phyloP scores from a whole-genome alignment of 1,140 invertebrate species.

The Tetragonula clypearis region DNA sequence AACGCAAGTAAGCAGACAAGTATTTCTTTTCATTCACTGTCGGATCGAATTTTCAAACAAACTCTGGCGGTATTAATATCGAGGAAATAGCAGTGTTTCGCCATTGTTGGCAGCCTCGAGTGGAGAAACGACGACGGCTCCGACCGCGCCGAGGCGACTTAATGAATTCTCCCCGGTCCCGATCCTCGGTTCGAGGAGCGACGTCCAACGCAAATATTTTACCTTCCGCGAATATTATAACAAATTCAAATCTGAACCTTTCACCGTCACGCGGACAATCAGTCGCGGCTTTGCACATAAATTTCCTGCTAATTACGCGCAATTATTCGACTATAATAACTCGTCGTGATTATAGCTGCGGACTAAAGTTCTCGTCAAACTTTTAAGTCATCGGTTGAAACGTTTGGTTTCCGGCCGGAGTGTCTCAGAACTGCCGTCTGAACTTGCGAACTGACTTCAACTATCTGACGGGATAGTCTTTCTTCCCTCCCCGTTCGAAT shows the following conservation, averaged over 20 bases:
- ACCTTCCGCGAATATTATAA: slow-evolving; percentile 17
- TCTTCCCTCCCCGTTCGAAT: background rate
- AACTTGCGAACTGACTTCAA: background rate
- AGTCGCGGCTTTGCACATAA: background rate
- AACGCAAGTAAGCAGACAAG: background rate
- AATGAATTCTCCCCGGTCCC: slow-evolving; percentile 4
- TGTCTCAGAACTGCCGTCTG: background rate
- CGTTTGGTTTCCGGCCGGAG: background rate
- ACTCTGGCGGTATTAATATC: background rate
- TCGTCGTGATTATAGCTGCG: background rate
- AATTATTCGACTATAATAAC: slow-evolving; percentile 40
- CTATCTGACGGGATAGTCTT: background rate
- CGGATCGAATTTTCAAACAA: background rate
- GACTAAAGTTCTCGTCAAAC: slow-evolving; percentile 7
- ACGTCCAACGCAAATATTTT: slow-evolving; percentile 32
- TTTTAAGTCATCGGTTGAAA: slow-evolving; percentile 12
- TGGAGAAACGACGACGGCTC: no score
- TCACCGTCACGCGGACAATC: background rate
- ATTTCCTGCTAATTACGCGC: slow-evolving; percentile 33
- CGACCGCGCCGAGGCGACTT: background rate
- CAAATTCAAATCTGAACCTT: background rate
- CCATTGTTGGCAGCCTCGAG: background rate
- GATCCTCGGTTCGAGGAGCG: background rate
- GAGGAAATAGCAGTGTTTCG: background rate
- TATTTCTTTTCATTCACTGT: no score